phyloP scores from a whole-genome alignment of 2,113 vertebrate genomes.

The Psettodes erumei region DNA sequence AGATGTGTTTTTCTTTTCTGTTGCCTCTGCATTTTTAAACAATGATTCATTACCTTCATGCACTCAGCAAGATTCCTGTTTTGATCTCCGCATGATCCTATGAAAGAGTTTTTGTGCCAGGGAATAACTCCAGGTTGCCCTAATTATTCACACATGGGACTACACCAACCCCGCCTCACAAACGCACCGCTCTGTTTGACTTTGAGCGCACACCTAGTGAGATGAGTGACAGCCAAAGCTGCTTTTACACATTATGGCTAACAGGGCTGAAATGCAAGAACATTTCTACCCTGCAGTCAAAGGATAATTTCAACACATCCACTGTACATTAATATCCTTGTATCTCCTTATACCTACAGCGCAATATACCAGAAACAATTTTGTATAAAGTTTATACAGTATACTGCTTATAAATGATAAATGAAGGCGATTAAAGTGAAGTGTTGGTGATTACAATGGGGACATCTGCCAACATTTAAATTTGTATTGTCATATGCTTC shows the following conservation, averaged over 20 bases:
- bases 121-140: conserved; percentile 68
- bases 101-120: conserved; percentile 68
- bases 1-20: background rate
- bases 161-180: conserved; percentile 46
- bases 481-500: no score
- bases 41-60: conserved; percentile 59
- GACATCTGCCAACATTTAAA: no score
- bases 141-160: conserved; percentile 76
- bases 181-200: conserved; percentile 18
- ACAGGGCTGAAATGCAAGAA: background rate
- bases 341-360: background rate
- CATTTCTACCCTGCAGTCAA: background rate
- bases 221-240: conserved; percentile 14
- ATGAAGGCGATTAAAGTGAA: background rate
- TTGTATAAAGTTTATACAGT: no score
- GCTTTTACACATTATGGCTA: background rate
- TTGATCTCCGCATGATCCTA: conserved; percentile 54
- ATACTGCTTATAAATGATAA: background rate
- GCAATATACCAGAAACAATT: background rate
- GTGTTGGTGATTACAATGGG: no score
- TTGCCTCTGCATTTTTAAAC: conserved; percentile 52
- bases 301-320: background rate
- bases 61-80: conserved; percentile 54
- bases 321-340: background rate
- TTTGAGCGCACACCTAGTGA: conserved; percentile 23